These are phyloP conservation scores for Sisor rabdophorus DNA, from an alignment of 2,113 vertebrate genomes.

Conservation along the genomic window DNA sequence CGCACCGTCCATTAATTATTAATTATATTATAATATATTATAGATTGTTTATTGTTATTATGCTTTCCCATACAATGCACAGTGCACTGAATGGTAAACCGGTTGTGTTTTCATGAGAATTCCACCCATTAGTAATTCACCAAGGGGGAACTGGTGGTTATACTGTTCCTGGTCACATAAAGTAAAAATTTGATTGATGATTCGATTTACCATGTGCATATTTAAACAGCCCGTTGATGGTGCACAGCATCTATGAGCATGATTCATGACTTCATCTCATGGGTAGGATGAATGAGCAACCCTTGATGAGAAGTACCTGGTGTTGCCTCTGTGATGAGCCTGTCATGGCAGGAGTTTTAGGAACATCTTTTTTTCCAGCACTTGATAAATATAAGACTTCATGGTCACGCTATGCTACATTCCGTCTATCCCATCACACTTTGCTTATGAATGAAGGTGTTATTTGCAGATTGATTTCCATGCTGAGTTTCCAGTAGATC, in stretches of 20 bases:
- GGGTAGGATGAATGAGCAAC: constrained; percentile 56
- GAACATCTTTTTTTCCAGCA: constrained; percentile 84
- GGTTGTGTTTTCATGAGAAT: not conserved
- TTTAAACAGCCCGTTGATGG: constrained; percentile 32
- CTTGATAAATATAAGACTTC: constrained; percentile 84
- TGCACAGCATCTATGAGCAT: constrained; percentile 60
- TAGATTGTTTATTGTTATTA: too few relatives aligned
- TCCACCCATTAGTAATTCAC: not conserved
- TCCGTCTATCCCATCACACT: constrained; percentile 79
- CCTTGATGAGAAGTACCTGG: constrained; percentile 82
- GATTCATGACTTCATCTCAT: constrained; percentile 36
- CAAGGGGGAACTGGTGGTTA: constrained; percentile 9
- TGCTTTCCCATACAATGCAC: too few relatives aligned
- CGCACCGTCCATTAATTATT: too few relatives aligned
- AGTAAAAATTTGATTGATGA: constrained; percentile 31
- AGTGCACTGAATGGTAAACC: not conserved
- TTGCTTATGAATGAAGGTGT: constrained; percentile 89
- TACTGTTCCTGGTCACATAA: constrained; percentile 24
- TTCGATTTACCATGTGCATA: constrained; percentile 40
- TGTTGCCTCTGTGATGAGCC: constrained; percentile 79
- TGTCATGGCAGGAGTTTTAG: constrained; percentile 79
- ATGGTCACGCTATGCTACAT: constrained; percentile 77
- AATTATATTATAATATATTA: too few relatives aligned
- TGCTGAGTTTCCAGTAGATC: constrained; percentile 75
- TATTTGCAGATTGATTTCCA: constrained; percentile 79